Conservation (phyloP, 2,113 vertebrate genomes). For the Hyperoodon ampullatus region DNA sequence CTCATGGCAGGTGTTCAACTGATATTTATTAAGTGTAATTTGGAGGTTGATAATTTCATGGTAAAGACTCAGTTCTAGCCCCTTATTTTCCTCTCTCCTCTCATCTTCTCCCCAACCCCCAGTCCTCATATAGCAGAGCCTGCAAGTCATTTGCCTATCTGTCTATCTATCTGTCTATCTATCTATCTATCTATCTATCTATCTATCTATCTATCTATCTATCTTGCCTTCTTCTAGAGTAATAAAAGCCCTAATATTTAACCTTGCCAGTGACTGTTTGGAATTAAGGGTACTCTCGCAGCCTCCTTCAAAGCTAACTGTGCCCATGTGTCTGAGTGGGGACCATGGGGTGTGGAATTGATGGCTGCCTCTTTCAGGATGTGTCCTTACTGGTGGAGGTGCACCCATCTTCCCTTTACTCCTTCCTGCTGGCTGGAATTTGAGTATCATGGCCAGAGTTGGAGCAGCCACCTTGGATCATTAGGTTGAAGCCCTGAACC, state of each 20-base stretch:
- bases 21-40: neutral
- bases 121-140: neutral
- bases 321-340: neutral
- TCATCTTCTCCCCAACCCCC: neutral
- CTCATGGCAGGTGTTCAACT: neutral
- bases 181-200: neutral
- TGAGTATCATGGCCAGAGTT: neutral
- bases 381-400: neutral
- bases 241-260: neutral
- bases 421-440: neutral
- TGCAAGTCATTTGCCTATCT: neutral
- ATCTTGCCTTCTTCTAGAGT: neutral
- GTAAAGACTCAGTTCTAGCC: neutral
- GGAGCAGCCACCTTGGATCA: neutral
- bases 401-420: neutral
- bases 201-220: neutral
- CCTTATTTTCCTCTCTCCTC: neutral
- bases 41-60: neutral
- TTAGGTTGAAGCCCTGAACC: neutral
- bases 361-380: neutral
- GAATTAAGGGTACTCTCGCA: neutral
- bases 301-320: neutral
- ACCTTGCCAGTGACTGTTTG: neutral
- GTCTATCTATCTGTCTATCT: neutral
- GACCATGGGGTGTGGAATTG: neutral